Base-by-base conservation (phyloP, 2,113 vertebrate genomes). In the Puntigrus tetrazona region DNA sequence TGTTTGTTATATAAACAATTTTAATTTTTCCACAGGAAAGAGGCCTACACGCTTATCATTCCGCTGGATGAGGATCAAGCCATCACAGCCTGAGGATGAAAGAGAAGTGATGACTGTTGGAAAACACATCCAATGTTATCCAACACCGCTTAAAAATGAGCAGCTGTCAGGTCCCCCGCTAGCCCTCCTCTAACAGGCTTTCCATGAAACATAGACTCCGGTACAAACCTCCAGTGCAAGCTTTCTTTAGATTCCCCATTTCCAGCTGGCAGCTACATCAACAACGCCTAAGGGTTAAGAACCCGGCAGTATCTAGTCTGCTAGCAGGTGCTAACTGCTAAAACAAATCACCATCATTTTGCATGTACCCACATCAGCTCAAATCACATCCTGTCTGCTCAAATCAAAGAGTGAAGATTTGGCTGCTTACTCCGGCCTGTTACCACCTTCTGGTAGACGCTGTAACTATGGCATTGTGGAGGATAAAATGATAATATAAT, bases 91-190 rank as follows among this genome's bases (percentile, higher is more conserved):
- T 38, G 8, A 69, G 50, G 63, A 76, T 36, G 25, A 27, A 70
- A 81, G 47, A 67, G 45, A 13, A 82, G 57, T 57, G 65, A 63
- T 61, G 29, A 73, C 25, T 70, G 79, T 78, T 84, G 38, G 63
- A 84, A 75, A 81, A 75, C 25, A 69, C 74, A 25, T 57, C 43
- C 38, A 69, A 41, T 83, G 74, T 41, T 83, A 65, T 84, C 82
- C 82, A 84, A 81, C 82, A 77, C 25, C 31, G 34, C 8, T 34
- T 31, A 76, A 59, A 81, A 72, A 34, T 81, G 80, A 75, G 63
- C 57, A 61, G 9, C 43, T 77, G 38, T 80, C 73, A 77, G 73
- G 29, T 65, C 31, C 31, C 27, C 47, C 38, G 5, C 59, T 38
- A 63, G 22, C 65, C 41, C n/a, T 70, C n/a, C 43, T 77, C 31